Evolutionary conservation across 2,797 vertebrate species (phyloP).

Genomic region (Acanthopagrus latus): DNA sequence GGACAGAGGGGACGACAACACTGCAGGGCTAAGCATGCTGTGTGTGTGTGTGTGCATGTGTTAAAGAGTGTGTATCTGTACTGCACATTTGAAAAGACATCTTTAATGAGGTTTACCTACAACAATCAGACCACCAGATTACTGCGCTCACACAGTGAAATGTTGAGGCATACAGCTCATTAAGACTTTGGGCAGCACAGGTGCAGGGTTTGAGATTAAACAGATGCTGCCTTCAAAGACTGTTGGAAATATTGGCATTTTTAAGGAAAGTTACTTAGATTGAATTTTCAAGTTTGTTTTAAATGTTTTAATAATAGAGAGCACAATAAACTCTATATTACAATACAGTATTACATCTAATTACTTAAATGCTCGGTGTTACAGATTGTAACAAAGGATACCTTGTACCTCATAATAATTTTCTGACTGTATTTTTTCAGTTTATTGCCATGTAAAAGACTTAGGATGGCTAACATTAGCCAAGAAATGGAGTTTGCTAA

Average conservation of each 20-base stretch:
- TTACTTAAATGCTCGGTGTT: too few species aligned
- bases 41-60: constrained; percentile 5
- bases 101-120: neutral
- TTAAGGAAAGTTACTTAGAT: neutral
- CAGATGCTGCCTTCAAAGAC: constrained; percentile 45
- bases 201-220: constrained; percentile 45
- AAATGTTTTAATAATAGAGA: neutral
- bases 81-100: neutral
- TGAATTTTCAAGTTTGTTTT: neutral
- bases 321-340: neutral
- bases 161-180: neutral
- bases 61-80: neutral
- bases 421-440: too few species aligned
- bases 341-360: too few species aligned
- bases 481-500: too few species aligned
- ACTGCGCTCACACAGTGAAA: neutral
- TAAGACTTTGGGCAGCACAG: constrained; percentile 37
- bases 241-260: constrained; percentile 2
- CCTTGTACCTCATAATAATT: too few species aligned
- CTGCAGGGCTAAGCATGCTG: constrained; percentile 40
- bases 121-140: neutral
- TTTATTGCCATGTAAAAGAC: too few species aligned
- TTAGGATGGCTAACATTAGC: too few species aligned
- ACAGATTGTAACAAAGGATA: too few species aligned
- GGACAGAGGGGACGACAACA: constrained; percentile 27